These are phyloP conservation scores for Oreocharis arfaki DNA, from an alignment of 2,113 vertebrate species.

Conservation along the genomic window DNA sequence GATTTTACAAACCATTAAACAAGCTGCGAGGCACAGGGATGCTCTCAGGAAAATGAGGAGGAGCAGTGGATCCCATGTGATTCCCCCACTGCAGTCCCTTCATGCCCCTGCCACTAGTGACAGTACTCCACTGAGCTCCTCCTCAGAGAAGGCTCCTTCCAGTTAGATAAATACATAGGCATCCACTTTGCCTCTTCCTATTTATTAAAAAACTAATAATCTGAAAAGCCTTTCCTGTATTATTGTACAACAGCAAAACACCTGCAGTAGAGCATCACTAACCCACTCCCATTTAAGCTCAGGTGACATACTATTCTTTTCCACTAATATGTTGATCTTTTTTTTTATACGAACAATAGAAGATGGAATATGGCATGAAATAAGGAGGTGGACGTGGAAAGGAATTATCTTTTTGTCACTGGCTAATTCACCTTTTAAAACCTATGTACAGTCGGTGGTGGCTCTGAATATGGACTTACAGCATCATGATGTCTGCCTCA, in stretches of 20 bases:
- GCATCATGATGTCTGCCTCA: background rate
- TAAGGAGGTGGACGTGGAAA: background rate
- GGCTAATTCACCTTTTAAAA: background rate
- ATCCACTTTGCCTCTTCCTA: slow-evolving; percentile 1
- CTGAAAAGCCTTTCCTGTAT: background rate
- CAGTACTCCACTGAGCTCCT: background rate
- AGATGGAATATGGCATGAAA: background rate
- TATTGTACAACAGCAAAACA: slow-evolving; percentile 2
- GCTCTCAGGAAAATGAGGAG: background rate
- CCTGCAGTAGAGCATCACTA: background rate
- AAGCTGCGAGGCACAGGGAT: background rate
- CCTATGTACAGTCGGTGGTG: background rate
- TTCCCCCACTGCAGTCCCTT: background rate
- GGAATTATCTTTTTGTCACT: background rate
- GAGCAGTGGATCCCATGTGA: rapidly evolving
- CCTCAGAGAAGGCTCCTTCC: background rate
- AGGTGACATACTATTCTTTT: background rate
- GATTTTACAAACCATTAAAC: background rate
- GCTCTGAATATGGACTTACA: background rate
- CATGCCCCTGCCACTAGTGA: background rate
- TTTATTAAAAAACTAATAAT: slow-evolving; percentile 10
- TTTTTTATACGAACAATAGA: background rate
- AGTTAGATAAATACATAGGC: background rate
- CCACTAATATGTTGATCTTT: background rate
- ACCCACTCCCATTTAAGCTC: background rate